A percentile compares a stretch with the other conserved stretches of the same genome.
Conservation (phyloP, 1,140 invertebrate species). For the Lasioglossum baleicum region DNA sequence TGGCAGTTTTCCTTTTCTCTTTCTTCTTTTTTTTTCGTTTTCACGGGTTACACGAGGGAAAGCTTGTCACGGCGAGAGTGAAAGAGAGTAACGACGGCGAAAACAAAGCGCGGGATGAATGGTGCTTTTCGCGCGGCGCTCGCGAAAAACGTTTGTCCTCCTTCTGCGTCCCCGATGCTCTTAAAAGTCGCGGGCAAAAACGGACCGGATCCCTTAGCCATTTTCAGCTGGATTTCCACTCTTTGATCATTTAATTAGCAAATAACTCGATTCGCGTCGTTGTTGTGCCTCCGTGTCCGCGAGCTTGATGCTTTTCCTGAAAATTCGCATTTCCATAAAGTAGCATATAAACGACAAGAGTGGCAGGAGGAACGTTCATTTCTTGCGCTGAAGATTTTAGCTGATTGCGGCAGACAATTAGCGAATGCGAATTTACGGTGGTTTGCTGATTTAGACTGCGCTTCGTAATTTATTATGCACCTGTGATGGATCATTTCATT, state of each 20-base stretch:
- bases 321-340: no score
- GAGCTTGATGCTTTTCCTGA: no score
- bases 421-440: no score
- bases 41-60: background rate
- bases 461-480: no score
- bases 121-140: conserved; percentile 53
- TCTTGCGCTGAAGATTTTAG: no score
- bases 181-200: conserved; percentile 23
- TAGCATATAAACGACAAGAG: no score
- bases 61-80: conserved; percentile 18
- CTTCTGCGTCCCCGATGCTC: conserved; percentile 34
- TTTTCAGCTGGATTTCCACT: background rate
- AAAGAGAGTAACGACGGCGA: conserved; percentile 30
- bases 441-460: no score
- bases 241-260: background rate
- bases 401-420: no score
- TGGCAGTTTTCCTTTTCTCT: conserved; percentile 39
- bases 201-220: background rate
- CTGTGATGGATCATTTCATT: no score
- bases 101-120: conserved; percentile 58
- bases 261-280: background rate
- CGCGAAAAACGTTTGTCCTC: conserved; percentile 57
- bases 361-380: no score
- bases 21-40: background rate
- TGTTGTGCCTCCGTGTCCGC: no score